Evolutionary conservation across 2,797 vertebrate species (phyloP).

Genomic region (Alca torda): DNA sequence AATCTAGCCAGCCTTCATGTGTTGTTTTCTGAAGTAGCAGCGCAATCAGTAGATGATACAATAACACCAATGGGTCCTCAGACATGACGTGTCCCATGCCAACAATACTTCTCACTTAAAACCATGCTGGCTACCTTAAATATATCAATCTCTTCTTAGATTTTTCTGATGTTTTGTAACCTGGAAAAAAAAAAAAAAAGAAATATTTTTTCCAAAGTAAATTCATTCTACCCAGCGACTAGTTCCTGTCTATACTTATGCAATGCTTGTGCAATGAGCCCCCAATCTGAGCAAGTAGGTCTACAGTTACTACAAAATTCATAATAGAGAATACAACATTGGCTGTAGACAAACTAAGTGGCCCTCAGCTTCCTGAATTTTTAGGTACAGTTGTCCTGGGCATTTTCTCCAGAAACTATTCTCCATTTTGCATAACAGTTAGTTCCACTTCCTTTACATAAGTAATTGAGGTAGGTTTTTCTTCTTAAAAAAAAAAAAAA

Average conservation of each 20-base stretch:
- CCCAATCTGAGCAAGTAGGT: neutral
- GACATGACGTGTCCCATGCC: neutral
- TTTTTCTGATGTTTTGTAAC: neutral
- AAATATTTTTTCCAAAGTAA: neutral
- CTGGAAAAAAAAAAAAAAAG: neutral
- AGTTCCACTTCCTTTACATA: neutral
- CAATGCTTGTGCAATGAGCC: neutral
- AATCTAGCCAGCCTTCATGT: neutral
- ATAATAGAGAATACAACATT: neutral
- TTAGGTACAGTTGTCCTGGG: neutral
- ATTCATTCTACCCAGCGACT: neutral
- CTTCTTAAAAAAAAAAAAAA: neutral
- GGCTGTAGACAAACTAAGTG: neutral
- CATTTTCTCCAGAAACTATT: neutral
- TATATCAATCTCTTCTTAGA: neutral
- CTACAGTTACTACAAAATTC: neutral
- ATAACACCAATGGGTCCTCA: neutral
- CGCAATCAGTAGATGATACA: neutral
- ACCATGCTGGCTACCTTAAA: neutral
- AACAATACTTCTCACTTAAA: neutral
- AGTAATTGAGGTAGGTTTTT: neutral
- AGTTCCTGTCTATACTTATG: neutral
- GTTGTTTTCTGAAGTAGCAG: slow-evolving; percentile 6
- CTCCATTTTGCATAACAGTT: neutral
- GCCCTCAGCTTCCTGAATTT: neutral